Base-by-base conservation (phyloP, 2,113 vertebrate genomes). In the Ariopsis seemanni region DNA sequence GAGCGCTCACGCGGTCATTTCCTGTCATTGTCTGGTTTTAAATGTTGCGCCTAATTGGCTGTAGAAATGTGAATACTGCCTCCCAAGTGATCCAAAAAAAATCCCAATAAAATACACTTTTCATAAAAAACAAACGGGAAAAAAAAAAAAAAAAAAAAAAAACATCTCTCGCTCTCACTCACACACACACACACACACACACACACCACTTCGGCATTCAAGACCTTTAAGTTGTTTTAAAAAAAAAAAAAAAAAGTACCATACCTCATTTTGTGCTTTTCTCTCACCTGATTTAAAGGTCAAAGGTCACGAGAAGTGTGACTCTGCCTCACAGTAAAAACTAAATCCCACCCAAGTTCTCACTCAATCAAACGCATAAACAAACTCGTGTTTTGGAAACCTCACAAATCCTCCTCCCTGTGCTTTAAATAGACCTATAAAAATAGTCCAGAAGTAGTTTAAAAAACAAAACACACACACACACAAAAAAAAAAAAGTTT, bases 11-110 rank as follows among this genome's bases (percentile, higher is more conserved):
- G 25, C 22, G 60, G 86, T 91, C 86, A 93, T 84, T 93, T 94
- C 93, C 94, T 92, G 48, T 88, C 89, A 94, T 95, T 95, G 93
- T 94, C 60, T 75, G 1, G 12, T 34, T 30, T 30, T 57, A 7
- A 7, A 57, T 30, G 53, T 10, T 20, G 53, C 50, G 1, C 2
- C 1, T 20, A 20, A 85, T 30, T 42, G 20, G 53, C 67, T 57
- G 69, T 5, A 5, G 17, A 80, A 57, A 52, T 14, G 62, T 71
- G 15, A 15, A 77, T 14, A 53, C 48, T 2, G 74, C n/a, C 48
- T 52, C 74, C 22, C 2, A 12, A 14, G 92, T 95, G 93, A 94
- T 92, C 90, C 85, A 42, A 63, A 79, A 80, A 25, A 79, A 52
- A 69, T 14, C 30, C 55, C 34, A 85, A 58, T 62, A 79, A 72